These are phyloP conservation scores for Dolichoris vasculosae DNA, from an alignment of 1,140 invertebrate species.

Conservation along the genomic window DNA sequence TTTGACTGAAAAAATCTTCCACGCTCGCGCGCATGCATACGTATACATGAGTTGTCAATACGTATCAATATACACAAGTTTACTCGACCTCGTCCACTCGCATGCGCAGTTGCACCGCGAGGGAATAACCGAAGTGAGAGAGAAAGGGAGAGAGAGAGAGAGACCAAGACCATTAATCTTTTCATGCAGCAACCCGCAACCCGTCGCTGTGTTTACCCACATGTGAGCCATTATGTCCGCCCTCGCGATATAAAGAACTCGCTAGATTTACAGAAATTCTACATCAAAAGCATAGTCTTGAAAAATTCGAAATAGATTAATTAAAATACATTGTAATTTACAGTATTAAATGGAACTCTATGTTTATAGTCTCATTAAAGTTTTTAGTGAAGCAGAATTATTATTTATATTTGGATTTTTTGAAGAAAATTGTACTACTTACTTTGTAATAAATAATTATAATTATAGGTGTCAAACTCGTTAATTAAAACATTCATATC, in stretches of 20 bases:
- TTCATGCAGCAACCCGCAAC: conserved; percentile 72
- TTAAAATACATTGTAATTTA: no score
- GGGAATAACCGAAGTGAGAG: not conserved
- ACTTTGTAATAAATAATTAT: no score
- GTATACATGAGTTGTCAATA: not conserved
- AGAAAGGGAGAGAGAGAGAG: conserved; percentile 55
- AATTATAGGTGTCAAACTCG: no score
- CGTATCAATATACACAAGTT: not conserved
- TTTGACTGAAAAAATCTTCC: not conserved
- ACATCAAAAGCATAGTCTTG: no score
- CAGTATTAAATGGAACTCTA: no score
- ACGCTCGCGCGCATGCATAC: not conserved
- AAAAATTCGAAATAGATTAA: no score
- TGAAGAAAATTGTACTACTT: no score
- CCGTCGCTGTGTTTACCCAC: conserved; percentile 76
- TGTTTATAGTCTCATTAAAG: no score
- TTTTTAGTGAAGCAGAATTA: no score
- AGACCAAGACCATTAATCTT: conserved; percentile 71
- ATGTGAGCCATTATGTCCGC: conserved; percentile 74
- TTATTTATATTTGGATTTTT: no score
- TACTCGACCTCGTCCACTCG: not conserved
- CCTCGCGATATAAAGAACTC: conserved; percentile 61
- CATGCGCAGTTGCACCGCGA: not conserved
- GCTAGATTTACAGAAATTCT: conserved; percentile 55
- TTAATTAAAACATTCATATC: no score